Evolutionary conservation across 92 coral and sea anemone species (phyloP).

Genomic region (Nematostella vectensis): DNA sequence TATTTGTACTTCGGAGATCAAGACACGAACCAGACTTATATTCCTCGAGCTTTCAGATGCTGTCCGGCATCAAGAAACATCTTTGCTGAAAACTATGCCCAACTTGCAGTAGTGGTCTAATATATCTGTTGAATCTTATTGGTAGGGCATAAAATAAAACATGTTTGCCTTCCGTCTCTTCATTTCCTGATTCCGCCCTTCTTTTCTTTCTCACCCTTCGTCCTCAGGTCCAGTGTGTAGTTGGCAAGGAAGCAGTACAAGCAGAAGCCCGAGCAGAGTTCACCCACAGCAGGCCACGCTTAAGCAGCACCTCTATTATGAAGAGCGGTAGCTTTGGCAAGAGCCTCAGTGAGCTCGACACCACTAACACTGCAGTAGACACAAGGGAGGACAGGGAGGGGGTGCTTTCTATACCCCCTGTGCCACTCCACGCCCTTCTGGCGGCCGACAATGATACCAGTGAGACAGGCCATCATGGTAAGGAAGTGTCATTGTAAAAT

Average conservation of each 20-base stretch:
- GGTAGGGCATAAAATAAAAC: too few relatives aligned
- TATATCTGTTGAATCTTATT: neutral
- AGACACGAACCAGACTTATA: too few relatives aligned
- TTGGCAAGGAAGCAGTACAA: conserved; percentile 80
- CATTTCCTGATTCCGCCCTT: too few relatives aligned
- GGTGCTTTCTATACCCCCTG: conserved; percentile 74
- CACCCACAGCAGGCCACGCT: conserved; percentile 71
- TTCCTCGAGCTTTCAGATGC: too few relatives aligned
- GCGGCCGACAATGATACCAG: conserved; percentile 90
- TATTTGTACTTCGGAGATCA: too few relatives aligned
- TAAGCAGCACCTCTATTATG: conserved; percentile 64
- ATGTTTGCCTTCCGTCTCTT: too few relatives aligned
- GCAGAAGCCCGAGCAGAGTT: conserved; percentile 51
- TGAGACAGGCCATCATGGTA: conserved; percentile 30
- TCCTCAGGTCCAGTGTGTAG: conserved; percentile 93
- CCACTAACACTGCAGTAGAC: conserved; percentile 27
- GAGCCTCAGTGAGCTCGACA: conserved; percentile 51
- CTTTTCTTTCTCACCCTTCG: too few relatives aligned
- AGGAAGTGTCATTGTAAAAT: too few relatives aligned
- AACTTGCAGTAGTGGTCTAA: neutral
- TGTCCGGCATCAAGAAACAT: neutral
- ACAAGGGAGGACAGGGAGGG: conserved; percentile 51
- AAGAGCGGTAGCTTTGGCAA: conserved; percentile 59
- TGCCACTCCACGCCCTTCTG: conserved; percentile 78
- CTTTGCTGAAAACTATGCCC: neutral